Conservation (phyloP, 2,797 vertebrate species). For the Neosilurus mollespiculum region DNA sequence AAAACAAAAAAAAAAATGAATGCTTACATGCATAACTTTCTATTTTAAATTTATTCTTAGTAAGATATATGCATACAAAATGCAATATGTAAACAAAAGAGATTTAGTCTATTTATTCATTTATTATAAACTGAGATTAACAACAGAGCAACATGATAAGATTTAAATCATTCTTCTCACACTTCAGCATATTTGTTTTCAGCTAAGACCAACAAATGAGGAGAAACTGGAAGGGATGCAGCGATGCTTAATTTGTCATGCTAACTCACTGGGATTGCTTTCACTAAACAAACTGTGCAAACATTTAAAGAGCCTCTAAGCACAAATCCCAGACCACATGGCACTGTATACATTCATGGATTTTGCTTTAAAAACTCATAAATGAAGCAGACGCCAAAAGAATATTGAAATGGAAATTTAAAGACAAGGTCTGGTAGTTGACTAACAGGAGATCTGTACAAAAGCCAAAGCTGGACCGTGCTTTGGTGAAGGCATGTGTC, state of each 20-base stretch:
- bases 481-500: constrained; percentile 14
- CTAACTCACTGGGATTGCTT: not conserved
- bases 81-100: not conserved
- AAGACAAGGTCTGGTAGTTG: not conserved
- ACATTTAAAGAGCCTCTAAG: not conserved
- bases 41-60: not conserved
- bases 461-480: constrained; percentile 18
- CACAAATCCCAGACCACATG: not conserved
- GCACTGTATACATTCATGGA: not conserved
- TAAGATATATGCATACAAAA: not conserved
- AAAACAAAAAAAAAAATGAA: not conserved
- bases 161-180: not conserved
- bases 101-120: not conserved
- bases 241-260: not conserved
- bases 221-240: not conserved
- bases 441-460: constrained; percentile 6
- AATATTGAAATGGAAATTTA: not conserved
- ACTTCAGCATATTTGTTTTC: not conserved
- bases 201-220: not conserved
- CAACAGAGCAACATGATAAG: not conserved
- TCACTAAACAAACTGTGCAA: not conserved
- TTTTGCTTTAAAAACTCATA: not conserved
- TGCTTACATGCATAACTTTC: not conserved
- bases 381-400: not conserved
- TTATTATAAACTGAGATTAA: no score